Base-by-base conservation (phyloP, 2,113 vertebrate species). In the Charina bottae region DNA sequence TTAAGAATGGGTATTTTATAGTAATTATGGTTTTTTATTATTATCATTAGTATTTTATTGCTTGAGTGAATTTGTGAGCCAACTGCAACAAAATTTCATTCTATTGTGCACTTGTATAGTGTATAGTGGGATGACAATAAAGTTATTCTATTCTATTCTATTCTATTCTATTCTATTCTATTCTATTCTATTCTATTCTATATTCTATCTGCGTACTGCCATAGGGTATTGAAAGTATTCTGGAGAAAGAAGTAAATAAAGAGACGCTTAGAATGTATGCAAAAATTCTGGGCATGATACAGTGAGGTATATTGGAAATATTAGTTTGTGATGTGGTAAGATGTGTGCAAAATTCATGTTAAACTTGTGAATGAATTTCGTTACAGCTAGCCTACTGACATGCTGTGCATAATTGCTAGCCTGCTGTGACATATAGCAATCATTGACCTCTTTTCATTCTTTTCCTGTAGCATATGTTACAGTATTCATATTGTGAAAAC, bases 371-470 rank as follows among this genome's bases (percentile, higher is more conserved):
- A 72, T 91, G 87, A 96, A 93, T 96, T 90, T 95, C 96, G 94
- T 96, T 94, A 93, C 94, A 94, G 95, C 56, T 95, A 92, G 53
- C 88, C 85, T 96, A 78, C 95, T 96, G 95, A 95, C 94, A 62
- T 62, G 86, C 68, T 88, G 95, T 95, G 84, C 83, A 85, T 94
- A 96, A 94, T 96, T 96, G 92, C 93, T 94, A 88, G 95, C 90
- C 92, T 93, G 94, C 15, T 86, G 58, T 83, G 68, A 96, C 94
- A 94, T 88, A 23, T 97, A 94, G 93, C 91, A 78, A 90, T 95
- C 93, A 96, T 95, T 97, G 96, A 96, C 94, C 95, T 97, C 95
- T 92, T 28, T 86, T 96, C 96, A 94, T 95, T 94, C 87, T 93
- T 92, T 92, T 95, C 92, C 92, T 93, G 89, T 93, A 87, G 93